Evolutionary conservation across 2,888 invertebrate genomes (phyloP).

Genomic region (Eupithecia abbreviata): DNA sequence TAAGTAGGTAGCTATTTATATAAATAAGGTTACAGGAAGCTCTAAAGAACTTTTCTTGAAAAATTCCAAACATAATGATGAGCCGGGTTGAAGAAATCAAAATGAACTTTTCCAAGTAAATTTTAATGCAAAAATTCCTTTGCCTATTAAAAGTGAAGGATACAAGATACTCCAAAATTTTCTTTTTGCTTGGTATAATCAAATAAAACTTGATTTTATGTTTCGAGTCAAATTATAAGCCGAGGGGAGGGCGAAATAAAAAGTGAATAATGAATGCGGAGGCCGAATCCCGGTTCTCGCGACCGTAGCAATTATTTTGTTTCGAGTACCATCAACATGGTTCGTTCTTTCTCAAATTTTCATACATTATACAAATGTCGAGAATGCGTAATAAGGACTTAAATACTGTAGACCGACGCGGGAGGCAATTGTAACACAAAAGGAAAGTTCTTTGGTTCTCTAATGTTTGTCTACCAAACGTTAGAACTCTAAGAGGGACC

Average conservation of each 20-base stretch:
- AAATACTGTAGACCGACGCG: constrained; percentile 75
- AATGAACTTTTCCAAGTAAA: constrained; percentile 62
- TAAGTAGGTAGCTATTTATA: constrained; percentile 1
- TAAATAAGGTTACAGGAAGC: not conserved
- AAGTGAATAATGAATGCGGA: constrained; percentile 83
- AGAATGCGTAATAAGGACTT: constrained; percentile 81
- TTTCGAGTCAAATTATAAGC: constrained; percentile 83
- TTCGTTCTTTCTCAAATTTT: constrained; percentile 81
- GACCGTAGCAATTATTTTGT: constrained; percentile 83
- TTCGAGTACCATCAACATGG: constrained; percentile 83
- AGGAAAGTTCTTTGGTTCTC: constrained; percentile 39
- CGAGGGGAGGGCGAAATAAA: constrained; percentile 80
- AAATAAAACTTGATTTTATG: constrained; percentile 84
- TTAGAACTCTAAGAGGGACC: not conserved
- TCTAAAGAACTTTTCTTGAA: not conserved
- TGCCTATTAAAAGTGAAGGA: constrained; percentile 74
- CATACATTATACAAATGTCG: constrained; percentile 83
- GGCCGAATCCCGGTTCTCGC: constrained; percentile 79
- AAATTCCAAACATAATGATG: constrained; percentile 36
- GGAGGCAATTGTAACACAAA: constrained; percentile 68
- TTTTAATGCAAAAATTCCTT: constrained; percentile 64
- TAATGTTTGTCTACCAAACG: not conserved
- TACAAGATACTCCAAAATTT: constrained; percentile 71
- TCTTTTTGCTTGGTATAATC: constrained; percentile 76
- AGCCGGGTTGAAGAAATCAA: constrained; percentile 50